Percentiles rank a stretch among this genome's conserved stretches.
Evolutionary conservation across 2,888 invertebrate species (phyloP).

Genomic region (Adineta ricciae): DNA sequence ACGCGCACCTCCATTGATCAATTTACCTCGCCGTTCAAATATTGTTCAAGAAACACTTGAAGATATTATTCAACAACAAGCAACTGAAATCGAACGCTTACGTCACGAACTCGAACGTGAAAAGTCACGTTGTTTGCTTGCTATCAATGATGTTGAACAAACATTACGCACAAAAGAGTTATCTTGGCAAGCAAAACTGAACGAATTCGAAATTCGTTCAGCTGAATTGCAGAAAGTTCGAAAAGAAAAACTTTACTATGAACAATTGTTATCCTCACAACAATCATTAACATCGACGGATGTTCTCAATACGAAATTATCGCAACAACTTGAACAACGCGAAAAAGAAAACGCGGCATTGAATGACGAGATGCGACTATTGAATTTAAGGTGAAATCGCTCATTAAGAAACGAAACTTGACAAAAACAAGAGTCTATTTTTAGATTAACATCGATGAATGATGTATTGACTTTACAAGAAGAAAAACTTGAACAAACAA

Average conservation of each 20-base stretch:
- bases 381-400: background rate
- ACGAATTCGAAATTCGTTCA: conserved; percentile 10
- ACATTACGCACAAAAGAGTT: background rate
- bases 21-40: conserved; percentile 16
- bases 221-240: background rate
- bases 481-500: conserved; percentile 25
- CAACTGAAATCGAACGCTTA: conserved; percentile 4
- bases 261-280: background rate
- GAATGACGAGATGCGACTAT: background rate
- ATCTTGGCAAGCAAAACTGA: background rate
- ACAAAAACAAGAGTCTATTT: background rate
- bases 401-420: background rate
- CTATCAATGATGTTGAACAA: background rate
- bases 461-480: conserved; percentile 31
- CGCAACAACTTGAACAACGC: background rate
- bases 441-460: conserved; percentile 29
- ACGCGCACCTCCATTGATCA: background rate
- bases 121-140: background rate
- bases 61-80: conserved; percentile 9
- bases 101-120: conserved; percentile 11
- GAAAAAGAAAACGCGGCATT: background rate
- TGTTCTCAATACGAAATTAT: background rate
- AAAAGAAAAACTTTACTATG: conserved; percentile 18
- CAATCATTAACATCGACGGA: background rate
- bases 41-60: conserved; percentile 19